phyloP scores from a whole-genome alignment of 2,797 vertebrate genomes.

The Phrynocephalus forsythii region DNA sequence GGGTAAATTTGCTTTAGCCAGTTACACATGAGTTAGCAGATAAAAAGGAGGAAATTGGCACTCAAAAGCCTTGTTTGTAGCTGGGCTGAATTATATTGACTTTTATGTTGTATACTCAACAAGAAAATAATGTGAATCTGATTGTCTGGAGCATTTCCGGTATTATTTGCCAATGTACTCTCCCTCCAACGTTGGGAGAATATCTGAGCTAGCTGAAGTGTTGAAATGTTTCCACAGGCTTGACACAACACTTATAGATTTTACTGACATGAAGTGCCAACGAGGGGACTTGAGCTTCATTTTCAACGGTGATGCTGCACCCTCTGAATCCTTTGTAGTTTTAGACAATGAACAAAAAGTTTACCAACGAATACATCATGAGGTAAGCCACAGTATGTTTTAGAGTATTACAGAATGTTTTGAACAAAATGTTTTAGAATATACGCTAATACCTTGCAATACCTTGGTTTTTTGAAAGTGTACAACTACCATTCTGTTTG shows the following conservation, averaged over 20 bases:
- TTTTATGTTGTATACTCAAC: too few species aligned
- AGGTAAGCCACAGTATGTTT: constrained; percentile 78
- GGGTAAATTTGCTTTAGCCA: too few species aligned
- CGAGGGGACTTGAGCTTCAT: constrained; percentile 98
- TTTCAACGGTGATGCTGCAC: constrained; percentile 93
- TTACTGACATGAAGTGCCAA: constrained; percentile 99
- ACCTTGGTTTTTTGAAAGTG: background rate
- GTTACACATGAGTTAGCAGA: too few species aligned
- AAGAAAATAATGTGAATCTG: too few species aligned
- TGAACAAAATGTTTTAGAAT: too few species aligned
- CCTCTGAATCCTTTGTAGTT: constrained; percentile 97
- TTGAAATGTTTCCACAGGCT: constrained; percentile 80
- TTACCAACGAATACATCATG: constrained; percentile 97
- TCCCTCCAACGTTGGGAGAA: background rate
- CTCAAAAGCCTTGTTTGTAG: too few species aligned
- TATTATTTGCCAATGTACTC: too few species aligned
- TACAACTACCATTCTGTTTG: too few species aligned
- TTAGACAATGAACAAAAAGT: constrained; percentile 99
- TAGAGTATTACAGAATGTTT: background rate
- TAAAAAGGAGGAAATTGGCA: too few species aligned
- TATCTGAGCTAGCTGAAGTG: background rate
- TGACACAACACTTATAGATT: constrained; percentile 98
- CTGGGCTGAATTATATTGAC: too few species aligned
- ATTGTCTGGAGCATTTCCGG: too few species aligned
- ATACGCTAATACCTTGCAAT: background rate